Percentiles rank a stretch among this genome's conserved stretches.
Conservation (phyloP, 2,888 invertebrate genomes). For the Trichopoda pennipes region DNA sequence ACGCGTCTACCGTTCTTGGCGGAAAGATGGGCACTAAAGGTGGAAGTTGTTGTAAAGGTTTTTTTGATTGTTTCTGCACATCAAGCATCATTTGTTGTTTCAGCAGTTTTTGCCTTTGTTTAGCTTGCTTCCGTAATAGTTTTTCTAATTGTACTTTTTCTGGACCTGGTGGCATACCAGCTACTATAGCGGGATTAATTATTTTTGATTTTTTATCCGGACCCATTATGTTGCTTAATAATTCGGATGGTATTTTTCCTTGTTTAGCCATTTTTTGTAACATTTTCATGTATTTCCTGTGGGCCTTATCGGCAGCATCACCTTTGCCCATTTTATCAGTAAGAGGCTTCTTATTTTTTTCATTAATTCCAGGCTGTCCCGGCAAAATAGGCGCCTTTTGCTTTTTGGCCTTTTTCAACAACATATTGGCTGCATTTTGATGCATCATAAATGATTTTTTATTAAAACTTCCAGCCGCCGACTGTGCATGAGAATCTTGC, state of each 20-base stretch:
- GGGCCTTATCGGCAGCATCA: conserved; percentile 73
- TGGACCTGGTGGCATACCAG: conserved; percentile 54
- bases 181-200: conserved; percentile 59
- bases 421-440: conserved; percentile 62
- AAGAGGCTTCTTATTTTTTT: conserved; percentile 17
- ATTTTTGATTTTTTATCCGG: conserved; percentile 61
- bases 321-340: conserved; percentile 58
- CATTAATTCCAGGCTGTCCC: conserved; percentile 24
- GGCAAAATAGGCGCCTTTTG: conserved; percentile 60
- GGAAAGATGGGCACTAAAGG: conserved; percentile 57
- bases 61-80: conserved; percentile 49
- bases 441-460: conserved; percentile 63
- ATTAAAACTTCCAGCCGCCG: conserved; percentile 51
- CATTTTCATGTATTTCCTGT: conserved; percentile 75
- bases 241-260: conserved; percentile 57
- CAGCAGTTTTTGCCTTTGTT: conserved; percentile 73
- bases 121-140: conserved; percentile 74
- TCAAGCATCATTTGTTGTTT: conserved; percentile 67
- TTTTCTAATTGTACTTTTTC: conserved; percentile 74
- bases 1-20: conserved; percentile 16
- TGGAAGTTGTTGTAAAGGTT: conserved; percentile 19
- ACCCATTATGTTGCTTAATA: conserved; percentile 58
- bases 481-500: conserved; percentile 9
- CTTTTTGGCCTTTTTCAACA: conserved; percentile 73
- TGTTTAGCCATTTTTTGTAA: conserved; percentile 73